These are phyloP conservation scores for Apogon hyalosoma DNA, from an alignment of 2,797 vertebrate genomes.

Conservation along the genomic window DNA sequence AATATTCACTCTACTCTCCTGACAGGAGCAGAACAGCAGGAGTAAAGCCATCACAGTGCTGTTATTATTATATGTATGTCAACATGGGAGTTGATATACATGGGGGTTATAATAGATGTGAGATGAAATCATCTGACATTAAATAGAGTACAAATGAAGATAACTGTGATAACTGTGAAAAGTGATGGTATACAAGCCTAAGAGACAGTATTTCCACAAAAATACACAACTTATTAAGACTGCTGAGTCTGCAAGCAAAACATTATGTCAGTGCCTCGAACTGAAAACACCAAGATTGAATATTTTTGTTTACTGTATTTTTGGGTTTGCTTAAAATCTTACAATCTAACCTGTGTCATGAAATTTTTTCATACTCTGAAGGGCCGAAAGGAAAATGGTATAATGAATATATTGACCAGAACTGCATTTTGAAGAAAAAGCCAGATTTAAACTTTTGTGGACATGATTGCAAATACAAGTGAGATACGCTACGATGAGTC, in stretches of 20 bases:
- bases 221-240: background rate
- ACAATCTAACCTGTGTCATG: constrained; percentile 10
- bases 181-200: background rate
- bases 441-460: too few species aligned
- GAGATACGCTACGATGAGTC: too few species aligned
- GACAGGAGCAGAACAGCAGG: background rate
- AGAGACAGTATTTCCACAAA: background rate
- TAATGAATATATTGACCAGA: background rate
- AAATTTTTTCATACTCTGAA: background rate
- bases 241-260: background rate
- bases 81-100: background rate
- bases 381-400: background rate
- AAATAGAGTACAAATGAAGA: background rate
- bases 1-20: background rate
- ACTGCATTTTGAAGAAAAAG: too few species aligned
- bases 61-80: background rate
- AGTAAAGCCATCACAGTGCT: background rate
- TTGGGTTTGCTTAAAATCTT: constrained; percentile 3
- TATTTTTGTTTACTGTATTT: background rate
- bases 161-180: background rate
- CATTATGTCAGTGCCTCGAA: background rate
- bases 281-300: background rate
- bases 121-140: background rate
- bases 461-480: too few species aligned
- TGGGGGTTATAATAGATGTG: background rate